Evolutionary conservation across 2,797 vertebrate species (phyloP).

Genomic region (Xyrichtys novacula): DNA sequence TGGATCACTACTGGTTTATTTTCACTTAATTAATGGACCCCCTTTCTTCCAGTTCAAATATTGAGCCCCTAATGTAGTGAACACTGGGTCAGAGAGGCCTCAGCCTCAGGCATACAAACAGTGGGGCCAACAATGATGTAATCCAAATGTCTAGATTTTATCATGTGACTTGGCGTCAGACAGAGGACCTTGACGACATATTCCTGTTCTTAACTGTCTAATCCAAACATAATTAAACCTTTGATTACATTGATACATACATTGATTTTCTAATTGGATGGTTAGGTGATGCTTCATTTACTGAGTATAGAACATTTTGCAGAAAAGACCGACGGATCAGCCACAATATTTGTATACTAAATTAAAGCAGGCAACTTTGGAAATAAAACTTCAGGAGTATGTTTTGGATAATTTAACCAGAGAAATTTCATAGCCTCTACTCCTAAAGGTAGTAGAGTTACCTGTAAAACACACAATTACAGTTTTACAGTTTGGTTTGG

Average conservation of each 20-base stretch:
- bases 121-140: constrained; percentile 6
- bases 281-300: neutral
- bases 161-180: neutral
- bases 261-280: neutral
- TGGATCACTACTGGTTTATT: neutral
- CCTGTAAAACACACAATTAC: too few relatives aligned
- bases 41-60: constrained; percentile 4
- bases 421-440: too few relatives aligned
- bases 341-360: too few relatives aligned
- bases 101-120: neutral
- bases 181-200: neutral
- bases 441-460: too few relatives aligned
- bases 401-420: too few relatives aligned
- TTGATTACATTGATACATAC: neutral
- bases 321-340: neutral
- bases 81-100: neutral
- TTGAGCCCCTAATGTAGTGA: neutral
- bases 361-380: too few relatives aligned
- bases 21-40: neutral
- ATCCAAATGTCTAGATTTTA: constrained; percentile 2
- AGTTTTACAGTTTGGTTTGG: too few relatives aligned
- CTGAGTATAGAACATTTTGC: neutral
- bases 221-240: neutral
- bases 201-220: neutral
- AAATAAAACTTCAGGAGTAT: too few relatives aligned